Base-by-base conservation (phyloP, 2,888 invertebrate genomes). In the Rotaria magnacalcarata region DNA sequence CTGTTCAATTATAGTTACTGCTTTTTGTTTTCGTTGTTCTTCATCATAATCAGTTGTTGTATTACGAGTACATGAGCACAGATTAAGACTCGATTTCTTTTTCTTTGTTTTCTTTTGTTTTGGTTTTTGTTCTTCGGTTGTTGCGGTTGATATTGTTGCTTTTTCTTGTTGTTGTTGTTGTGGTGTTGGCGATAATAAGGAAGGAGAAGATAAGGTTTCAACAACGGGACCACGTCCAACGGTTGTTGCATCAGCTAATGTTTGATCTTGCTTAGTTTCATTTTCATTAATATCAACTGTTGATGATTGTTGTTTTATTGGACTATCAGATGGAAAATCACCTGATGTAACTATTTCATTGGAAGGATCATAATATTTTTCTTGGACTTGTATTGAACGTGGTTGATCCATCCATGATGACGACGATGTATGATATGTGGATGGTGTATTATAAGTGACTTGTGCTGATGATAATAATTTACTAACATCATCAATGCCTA, bases 261-360 rank as follows among this genome's bases (percentile, higher is more conserved):
- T 34, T 80, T 80, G 80, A n/a, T 80, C 47, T 41, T n/a, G 47
- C n/a, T 80, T 80, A 5, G 11, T 47, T 47, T 80, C 47, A 6
- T 41, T 43, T 43, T 41, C 75, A 43, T 43, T 43, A 43, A 80
- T 24, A 24, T 47, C 24, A 24, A 11, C 16, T 10, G 6, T 80
- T 3, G 80, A 47, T 80, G 47, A 80, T 16, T 47, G 47, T 47
- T 43, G 47, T 47, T 80, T 80, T 3, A 47, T 6, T 21, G 43
- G 43, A 47, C 80, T 43, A 47, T 80, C 80, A 47, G 43, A 43
- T 80, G 47, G 47, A 47, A 80, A 80, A 47, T 80, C 80, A n/a
- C 80, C 80, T 47, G 80, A 80, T 47, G 80, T 80, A 47, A 80
- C 80, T 8, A 80, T 47, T 80, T 80, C 80, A 80, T 80, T 80